These are phyloP conservation scores for Ochropacha duplaris DNA, from an alignment of 2,888 invertebrate species.

Conservation along the genomic window DNA sequence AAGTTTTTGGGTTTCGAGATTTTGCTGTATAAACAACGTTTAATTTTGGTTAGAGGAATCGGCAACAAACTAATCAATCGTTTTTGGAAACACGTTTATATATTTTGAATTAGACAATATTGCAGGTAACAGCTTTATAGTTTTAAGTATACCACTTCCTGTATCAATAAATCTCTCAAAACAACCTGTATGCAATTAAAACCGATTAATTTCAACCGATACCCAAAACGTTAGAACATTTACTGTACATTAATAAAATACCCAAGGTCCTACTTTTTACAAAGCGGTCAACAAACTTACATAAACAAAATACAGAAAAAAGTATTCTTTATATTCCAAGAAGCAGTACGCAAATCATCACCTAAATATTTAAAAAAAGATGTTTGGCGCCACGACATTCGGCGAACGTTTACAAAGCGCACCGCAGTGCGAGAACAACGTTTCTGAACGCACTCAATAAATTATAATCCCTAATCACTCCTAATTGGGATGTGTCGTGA, in stretches of 20 bases:
- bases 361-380: slow-evolving; percentile 49
- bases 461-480: slow-evolving; percentile 78
- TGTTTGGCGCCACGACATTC: slow-evolving; percentile 63
- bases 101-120: no score
- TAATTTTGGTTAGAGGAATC: no score
- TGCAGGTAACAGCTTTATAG: background rate
- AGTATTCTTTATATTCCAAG: slow-evolving; percentile 33
- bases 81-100: no score
- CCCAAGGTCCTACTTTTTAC: background rate
- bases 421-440: slow-evolving; percentile 57
- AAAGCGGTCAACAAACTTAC: background rate
- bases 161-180: background rate
- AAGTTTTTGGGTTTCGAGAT: no score
- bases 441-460: slow-evolving; percentile 75
- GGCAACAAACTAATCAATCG: no score
- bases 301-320: slow-evolving; percentile 17
- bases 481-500: slow-evolving; percentile 81
- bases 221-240: background rate
- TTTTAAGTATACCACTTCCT: background rate
- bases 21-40: no score
- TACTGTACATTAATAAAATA: background rate
- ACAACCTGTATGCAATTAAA: background rate
- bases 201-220: background rate
- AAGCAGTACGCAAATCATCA: slow-evolving; percentile 68
- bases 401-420: slow-evolving; percentile 44